Conservation (phyloP, 92 coral and sea anemone species). For the Epizoanthus stellaris region DNA sequence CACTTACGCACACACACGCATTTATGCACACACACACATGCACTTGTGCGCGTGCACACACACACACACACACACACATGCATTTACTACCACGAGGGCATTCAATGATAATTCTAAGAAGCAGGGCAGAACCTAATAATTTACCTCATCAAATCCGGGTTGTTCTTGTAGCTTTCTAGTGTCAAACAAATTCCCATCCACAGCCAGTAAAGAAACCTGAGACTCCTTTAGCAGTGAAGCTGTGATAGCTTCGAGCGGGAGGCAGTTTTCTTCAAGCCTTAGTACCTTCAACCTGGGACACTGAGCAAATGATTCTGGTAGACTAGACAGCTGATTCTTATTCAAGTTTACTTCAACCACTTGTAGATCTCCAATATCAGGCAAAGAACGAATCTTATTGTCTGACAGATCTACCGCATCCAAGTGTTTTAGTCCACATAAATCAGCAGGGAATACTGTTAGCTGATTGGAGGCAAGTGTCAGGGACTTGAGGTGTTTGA, state of each 20-base stretch:
- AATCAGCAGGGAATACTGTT: conserved; percentile 81
- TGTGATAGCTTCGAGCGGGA: conserved; percentile 76
- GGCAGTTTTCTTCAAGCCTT: conserved; percentile 87
- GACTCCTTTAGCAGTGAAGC: conserved; percentile 78
- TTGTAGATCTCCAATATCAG: conserved; percentile 82
- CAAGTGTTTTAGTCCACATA: conserved; percentile 76
- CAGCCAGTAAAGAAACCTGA: conserved; percentile 79
- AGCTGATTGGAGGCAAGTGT: conserved; percentile 80
- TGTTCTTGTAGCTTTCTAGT: conserved; percentile 74
- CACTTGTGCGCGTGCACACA: not conserved
- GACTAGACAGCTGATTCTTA: conserved; percentile 68
- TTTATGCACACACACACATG: not conserved
- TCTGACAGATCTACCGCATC: conserved; percentile 87
- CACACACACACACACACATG: not conserved
- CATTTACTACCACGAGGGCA: not conserved
- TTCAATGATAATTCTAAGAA: not conserved
- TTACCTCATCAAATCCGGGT: conserved; percentile 93
- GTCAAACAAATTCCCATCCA: conserved; percentile 90
- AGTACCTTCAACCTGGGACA: conserved; percentile 92
- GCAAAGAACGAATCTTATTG: conserved; percentile 78
- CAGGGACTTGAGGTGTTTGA: conserved; percentile 76
- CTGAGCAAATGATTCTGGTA: conserved; percentile 68
- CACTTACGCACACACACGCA: not conserved
- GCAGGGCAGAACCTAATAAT: not conserved
- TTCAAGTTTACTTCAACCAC: conserved; percentile 91